Conservation (phyloP, 2,113 vertebrate genomes). For the Chamaea fasciata region DNA sequence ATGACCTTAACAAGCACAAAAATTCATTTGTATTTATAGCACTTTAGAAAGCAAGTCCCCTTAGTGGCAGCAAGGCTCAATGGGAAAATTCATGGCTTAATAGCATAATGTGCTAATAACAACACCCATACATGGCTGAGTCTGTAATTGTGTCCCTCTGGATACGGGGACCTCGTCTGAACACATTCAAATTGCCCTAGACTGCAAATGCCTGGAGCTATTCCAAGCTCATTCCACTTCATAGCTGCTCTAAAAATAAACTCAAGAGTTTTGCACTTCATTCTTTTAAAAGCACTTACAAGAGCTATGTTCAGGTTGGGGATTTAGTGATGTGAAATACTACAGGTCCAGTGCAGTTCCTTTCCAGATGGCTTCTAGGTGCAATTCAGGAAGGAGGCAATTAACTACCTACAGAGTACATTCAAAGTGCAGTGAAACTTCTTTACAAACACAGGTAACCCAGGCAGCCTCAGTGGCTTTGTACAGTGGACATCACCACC, state of each 20-base stretch:
- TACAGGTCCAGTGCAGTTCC: not conserved
- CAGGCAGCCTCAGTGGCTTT: not conserved
- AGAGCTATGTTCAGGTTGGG: not conserved
- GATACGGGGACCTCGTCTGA: not conserved
- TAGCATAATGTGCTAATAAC: not conserved
- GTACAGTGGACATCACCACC: not conserved
- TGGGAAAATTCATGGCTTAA: not conserved
- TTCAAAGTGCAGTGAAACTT: not conserved
- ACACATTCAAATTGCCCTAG: not conserved
- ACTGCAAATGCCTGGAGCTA: not conserved
- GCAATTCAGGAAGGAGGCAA: not conserved
- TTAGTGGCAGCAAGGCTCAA: not conserved
- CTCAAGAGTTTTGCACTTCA: not conserved
- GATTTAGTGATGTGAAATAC: not conserved
- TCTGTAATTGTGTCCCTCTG: slow-evolving; percentile 45
- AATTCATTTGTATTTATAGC: slow-evolving; percentile 10
- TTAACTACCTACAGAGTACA: not conserved
- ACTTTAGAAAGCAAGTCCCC: not conserved
- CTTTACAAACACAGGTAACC: not conserved
- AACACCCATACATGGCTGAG: not conserved
- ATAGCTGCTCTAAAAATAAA: slow-evolving; percentile 32
- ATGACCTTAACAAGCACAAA: slow-evolving; percentile 12
- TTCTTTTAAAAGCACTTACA: not conserved
- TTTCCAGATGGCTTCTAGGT: not conserved
- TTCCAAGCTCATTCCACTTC: slow-evolving; percentile 29